Base-by-base conservation (phyloP, 2,797 vertebrate species). In the Melanotaenia boesemani region DNA sequence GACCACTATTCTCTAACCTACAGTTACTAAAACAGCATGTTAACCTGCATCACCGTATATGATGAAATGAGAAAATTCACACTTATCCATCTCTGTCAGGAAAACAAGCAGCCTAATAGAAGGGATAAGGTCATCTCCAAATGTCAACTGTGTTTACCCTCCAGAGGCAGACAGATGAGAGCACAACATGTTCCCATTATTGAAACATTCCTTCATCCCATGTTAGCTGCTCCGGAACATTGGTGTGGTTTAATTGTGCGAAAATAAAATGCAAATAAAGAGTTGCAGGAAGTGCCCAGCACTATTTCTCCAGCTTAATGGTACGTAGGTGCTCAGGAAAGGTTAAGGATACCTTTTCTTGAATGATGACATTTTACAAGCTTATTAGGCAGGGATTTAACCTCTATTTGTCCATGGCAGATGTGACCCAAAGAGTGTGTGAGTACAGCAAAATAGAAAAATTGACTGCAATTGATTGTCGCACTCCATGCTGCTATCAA, bases 61-160 rank as follows among this genome's bases (percentile, higher is more conserved):
- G 87, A 90, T 84, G 83, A 79, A 87, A 88, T 72, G 83, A 88
- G 84, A 82, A 84, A 89, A 90, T 70, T 63, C 68, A 28, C 60
- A 71, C 82, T 82, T 88, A 89, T 92, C 86, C 77, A 76, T 90
- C 88, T 91, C 78, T 86, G 88, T 91, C 90, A 88, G 85, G 91
- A 87, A 89, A 90, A 88, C 85, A 88, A 86, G 81, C 77, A 50
- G 80, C 79, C 69, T 89, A 91, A 92, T 89, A 83, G 85, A 91
- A 80, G 63, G 84, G 84, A 93, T 90, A 94, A 94, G 93, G 93
- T 95, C 93, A 95, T 80, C 70, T 76, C 65, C 82, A 94, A 94
- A 94, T 94, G 92, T 93, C 93, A 93, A 85, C 88, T 65, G 79
- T 95, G 93, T 95, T 95, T 94, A 92, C 89, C 89, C 92, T 91